Conservation (phyloP, 1,140 invertebrate species). For the Plutomurus gul region DNA sequence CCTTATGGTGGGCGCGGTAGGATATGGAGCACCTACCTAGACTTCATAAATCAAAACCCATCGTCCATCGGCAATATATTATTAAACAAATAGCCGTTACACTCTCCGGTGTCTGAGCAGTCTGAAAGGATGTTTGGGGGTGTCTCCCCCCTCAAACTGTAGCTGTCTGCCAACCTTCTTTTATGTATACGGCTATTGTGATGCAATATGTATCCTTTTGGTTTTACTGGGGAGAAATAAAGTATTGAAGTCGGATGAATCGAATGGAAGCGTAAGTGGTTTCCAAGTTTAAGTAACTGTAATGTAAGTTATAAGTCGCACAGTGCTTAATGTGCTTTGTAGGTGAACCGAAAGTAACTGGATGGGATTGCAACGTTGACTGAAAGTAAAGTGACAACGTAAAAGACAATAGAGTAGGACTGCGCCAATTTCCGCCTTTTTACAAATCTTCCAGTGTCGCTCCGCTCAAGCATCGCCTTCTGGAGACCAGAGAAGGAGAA, state of each 20-base stretch:
- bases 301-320: not conserved
- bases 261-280: not conserved
- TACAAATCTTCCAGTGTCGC: not conserved
- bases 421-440: slow-evolving; percentile 21
- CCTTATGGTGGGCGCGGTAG: no score
- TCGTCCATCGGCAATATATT: no score
- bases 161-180: no score
- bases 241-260: not conserved
- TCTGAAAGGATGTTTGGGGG: no score
- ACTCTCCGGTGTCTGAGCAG: no score
- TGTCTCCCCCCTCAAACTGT: no score
- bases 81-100: no score
- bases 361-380: not conserved
- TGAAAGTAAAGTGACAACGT: not conserved
- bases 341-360: not conserved
- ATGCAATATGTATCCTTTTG: no score
- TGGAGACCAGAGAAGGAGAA: not conserved
- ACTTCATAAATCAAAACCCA: no score
- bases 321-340: no score
- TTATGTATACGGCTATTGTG: no score
- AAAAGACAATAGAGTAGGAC: slow-evolving; percentile 12
- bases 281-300: slow-evolving; percentile 7
- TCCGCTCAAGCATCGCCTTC: not conserved
- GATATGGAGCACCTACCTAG: no score
- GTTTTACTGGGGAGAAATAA: not conserved